A percentile compares a stretch with the other conserved stretches of the same genome.
Evolutionary conservation across 1,140 invertebrate genomes (phyloP).

Genomic region (Lucilia sericata): DNA sequence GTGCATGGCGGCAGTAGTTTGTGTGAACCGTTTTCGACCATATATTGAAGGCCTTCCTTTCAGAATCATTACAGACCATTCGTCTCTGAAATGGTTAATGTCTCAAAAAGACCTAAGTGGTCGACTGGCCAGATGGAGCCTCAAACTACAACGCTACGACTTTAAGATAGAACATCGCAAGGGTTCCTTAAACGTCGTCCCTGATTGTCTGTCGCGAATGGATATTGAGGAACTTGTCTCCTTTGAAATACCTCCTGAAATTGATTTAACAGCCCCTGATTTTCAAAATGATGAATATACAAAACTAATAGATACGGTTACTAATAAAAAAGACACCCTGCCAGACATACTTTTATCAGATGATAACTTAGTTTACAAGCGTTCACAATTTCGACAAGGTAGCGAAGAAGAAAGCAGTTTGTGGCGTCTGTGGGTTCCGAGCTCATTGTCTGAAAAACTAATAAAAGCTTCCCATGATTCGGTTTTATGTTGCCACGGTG

Average conservation of each 20-base stretch:
- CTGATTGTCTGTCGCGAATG: background rate
- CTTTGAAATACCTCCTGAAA: background rate
- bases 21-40: background rate
- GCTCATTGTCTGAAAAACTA: background rate
- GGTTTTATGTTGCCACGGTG: background rate
- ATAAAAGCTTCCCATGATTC: background rate
- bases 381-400: background rate
- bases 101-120: slow-evolving; percentile 54
- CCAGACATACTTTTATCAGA: background rate
- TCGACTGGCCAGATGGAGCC: slow-evolving; percentile 54
- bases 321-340: background rate
- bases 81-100: slow-evolving; percentile 49
- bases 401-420: background rate
- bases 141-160: slow-evolving; percentile 49
- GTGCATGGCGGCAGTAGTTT: slow-evolving; percentile 55
- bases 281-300: background rate
- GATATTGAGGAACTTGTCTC: background rate
- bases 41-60: slow-evolving; percentile 13
- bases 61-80: background rate
- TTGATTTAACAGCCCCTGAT: background rate
- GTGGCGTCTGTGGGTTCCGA: background rate
- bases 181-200: background rate
- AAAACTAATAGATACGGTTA: background rate
- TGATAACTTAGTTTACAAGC: background rate
- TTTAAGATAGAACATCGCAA: slow-evolving; percentile 26